Conservation (phyloP, 1,140 invertebrate species). For the Bombus soroeensis region DNA sequence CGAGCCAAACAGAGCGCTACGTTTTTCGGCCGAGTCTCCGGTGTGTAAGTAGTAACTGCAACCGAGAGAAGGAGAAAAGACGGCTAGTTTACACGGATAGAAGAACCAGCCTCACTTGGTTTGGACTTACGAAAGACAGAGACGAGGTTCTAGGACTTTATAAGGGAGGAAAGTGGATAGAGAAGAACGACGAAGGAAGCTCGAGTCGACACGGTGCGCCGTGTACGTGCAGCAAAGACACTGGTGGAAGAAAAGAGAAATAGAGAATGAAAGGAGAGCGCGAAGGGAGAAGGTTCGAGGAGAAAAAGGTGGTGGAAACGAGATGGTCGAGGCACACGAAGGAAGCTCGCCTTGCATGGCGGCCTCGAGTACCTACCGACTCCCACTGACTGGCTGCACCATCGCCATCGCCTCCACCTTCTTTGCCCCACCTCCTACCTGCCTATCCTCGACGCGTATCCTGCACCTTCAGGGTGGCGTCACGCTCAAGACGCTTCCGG, state of each 20-base stretch:
- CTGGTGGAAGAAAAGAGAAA: conserved; percentile 5
- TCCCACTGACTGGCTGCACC: conserved; percentile 71
- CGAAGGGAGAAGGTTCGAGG: conserved; percentile 9
- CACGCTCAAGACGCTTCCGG: conserved; percentile 83
- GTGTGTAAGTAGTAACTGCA: neutral
- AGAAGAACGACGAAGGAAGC: conserved; percentile 38
- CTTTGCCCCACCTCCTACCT: conserved; percentile 71
- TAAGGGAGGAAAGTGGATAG: neutral
- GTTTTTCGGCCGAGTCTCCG: neutral
- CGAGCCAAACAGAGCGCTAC: neutral
- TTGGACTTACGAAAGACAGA: neutral
- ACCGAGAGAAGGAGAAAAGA: neutral
- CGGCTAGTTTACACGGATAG: neutral
- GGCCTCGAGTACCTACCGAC: conserved; percentile 72
- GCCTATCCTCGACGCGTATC: conserved; percentile 77
- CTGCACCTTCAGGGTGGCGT: conserved; percentile 83
- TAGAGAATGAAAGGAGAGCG: conserved; percentile 6
- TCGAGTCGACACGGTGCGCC: neutral
- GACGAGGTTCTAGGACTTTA: neutral
- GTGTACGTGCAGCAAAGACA: conserved; percentile 2
- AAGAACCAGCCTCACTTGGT: neutral
- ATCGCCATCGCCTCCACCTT: conserved; percentile 73
- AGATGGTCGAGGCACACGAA: conserved; percentile 62
- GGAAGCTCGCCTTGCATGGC: conserved; percentile 76
- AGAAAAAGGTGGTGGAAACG: conserved; percentile 8